phyloP scores from a whole-genome alignment of 2,797 vertebrate genomes.

The Paguma larvata region DNA sequence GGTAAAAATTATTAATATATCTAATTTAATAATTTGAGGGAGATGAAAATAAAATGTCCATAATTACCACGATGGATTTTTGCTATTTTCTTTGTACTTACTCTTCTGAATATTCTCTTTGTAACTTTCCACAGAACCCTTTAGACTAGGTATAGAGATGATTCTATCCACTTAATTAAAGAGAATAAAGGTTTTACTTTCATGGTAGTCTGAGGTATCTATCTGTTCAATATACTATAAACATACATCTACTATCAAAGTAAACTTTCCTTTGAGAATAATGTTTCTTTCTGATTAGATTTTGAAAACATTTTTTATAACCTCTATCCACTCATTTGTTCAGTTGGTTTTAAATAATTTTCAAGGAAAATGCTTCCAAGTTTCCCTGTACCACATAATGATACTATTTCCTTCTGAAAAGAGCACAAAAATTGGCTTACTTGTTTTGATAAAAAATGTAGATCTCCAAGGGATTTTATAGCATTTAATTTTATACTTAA shows the following conservation, averaged over 20 bases:
- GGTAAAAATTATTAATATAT: not conserved
- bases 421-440: not conserved
- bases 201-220: not conserved
- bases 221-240: not conserved
- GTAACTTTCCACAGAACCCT: not conserved
- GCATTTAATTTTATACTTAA: not conserved
- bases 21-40: not conserved
- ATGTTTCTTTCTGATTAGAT: not conserved
- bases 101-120: not conserved
- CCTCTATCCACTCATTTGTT: not conserved
- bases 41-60: not conserved
- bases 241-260: not conserved
- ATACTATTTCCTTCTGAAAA: not conserved
- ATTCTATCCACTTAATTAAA: not conserved
- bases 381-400: not conserved
- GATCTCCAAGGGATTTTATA: not conserved
- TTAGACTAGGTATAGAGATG: not conserved
- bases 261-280: not conserved
- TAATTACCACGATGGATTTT: not conserved
- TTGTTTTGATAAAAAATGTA: conserved; percentile 42
- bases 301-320: conserved; percentile 15
- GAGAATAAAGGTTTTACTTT: not conserved
- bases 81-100: not conserved
- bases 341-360: conserved; percentile 11
- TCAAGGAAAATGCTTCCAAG: conserved; percentile 22